Base-by-base conservation (phyloP, 1,140 invertebrate genomes). In the Alviniconcha marisindica region DNA sequence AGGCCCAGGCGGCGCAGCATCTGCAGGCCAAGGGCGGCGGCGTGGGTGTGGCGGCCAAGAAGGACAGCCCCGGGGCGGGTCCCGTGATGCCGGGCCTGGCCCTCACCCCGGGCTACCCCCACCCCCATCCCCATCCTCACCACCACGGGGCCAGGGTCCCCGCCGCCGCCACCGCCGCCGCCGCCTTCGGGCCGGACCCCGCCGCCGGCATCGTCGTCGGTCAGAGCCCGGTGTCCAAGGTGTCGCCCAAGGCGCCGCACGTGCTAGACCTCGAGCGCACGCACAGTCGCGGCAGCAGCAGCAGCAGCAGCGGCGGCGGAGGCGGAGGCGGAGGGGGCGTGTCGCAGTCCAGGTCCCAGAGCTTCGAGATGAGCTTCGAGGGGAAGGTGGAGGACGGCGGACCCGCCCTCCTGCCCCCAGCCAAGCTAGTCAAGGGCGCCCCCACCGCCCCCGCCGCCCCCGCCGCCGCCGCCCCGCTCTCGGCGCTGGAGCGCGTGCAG, bases 291-390 rank as follows among this genome's bases (percentile, higher is more conserved):
- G n/a, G n/a, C n/a, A n/a, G 36, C 10, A 38, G 77, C 15, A 33
- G 10, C 48, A 56, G 76, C 42, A 38, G 28, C 33, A 80, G 51
- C 33, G 31, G 56, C 38, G 14, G 77, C 10, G 77, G 31, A 3
- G 51, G 51, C 33, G 33, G 51, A 1, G n/a, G 31, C 36, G n/a
- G n/a, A n/a, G n/a, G n/a, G n/a, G n/a, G n/a, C n/a, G n/a, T n/a
- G n/a, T n/a, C n/a, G n/a, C 36, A 42, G 56, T 31, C 78, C 36
- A 18, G 60, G 56, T 31, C 56, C n/a, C 78, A 80, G 36, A 60
- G 78, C 36, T 66, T 80, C 38, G 78, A 80, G 78, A 80, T 80
- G 78, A 63, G n/a, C 31, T 80, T 66, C n/a, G 78, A 80, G 42
- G 78, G 56, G 36, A 80, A 80, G n/a, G 78, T 60, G 14, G 78